phyloP scores from a whole-genome alignment of 2,113 vertebrate species.

The Hippocampus abdominalis region DNA sequence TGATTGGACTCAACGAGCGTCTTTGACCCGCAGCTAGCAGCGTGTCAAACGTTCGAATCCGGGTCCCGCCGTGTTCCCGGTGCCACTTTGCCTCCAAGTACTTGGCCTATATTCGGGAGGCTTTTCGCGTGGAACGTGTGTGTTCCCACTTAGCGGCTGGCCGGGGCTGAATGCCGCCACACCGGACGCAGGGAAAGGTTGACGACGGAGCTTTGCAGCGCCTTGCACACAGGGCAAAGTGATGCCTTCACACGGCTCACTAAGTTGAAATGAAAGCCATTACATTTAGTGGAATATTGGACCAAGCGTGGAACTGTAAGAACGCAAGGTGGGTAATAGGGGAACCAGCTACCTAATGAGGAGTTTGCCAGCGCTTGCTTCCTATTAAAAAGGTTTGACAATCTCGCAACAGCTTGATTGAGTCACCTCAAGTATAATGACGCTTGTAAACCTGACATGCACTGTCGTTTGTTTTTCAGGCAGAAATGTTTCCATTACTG shows the following conservation, averaged over 20 bases:
- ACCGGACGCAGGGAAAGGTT: slow-evolving; percentile 47
- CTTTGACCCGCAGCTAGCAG: slow-evolving; percentile 7
- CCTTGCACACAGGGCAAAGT: slow-evolving; percentile 45
- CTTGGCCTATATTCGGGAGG: slow-evolving; percentile 40
- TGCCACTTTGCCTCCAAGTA: slow-evolving; percentile 22
- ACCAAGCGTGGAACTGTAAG: slow-evolving; percentile 39
- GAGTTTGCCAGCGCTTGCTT: neutral
- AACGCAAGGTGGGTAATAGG: neutral
- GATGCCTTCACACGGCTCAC: slow-evolving; percentile 42
- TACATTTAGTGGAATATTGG: slow-evolving; percentile 40
- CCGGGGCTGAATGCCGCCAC: slow-evolving; percentile 58
- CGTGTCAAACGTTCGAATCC: slow-evolving; percentile 14
- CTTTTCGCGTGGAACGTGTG: neutral
- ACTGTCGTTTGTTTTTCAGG: neutral
- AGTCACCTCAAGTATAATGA: neutral
- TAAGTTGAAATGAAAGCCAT: slow-evolving; percentile 49
- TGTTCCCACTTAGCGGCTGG: neutral
- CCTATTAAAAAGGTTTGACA: neutral
- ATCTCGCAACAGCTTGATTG: neutral
- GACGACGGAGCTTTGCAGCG: slow-evolving; percentile 52
- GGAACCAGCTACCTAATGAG: neutral
- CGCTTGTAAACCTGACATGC: neutral
- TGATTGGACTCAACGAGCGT: slow-evolving; percentile 22
- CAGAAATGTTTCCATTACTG: neutral
- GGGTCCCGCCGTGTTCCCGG: slow-evolving; percentile 15